A percentile compares a stretch with the other conserved stretches of the same genome.
These are phyloP conservation scores for Vanessa atalanta DNA, from an alignment of 1,140 invertebrate genomes.

Conservation along the genomic window DNA sequence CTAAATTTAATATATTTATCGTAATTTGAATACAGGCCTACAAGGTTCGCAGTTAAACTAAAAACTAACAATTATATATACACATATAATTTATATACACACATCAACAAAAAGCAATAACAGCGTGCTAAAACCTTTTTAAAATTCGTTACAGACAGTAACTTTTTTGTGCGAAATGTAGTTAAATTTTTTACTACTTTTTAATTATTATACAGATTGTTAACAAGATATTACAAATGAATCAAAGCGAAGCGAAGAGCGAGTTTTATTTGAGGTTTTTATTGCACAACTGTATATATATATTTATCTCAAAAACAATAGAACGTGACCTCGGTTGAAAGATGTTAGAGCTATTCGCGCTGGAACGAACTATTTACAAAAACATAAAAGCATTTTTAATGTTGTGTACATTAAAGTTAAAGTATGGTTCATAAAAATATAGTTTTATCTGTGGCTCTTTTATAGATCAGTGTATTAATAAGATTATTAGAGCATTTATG, in stretches of 20 bases:
- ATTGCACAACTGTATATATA: constrained; percentile 9
- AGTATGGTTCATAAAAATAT: constrained; percentile 1
- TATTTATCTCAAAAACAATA: constrained; percentile 31
- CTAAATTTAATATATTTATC: too few relatives aligned
- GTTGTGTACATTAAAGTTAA: constrained; percentile 22
- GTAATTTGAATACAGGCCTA: too few relatives aligned
- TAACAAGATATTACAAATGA: constrained; percentile 1
- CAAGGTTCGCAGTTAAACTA: too few relatives aligned
- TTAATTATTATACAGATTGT: constrained; percentile 1
- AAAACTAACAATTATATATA: too few relatives aligned
- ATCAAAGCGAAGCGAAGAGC: not conserved
- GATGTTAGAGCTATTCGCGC: constrained; percentile 28
- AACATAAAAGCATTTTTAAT: constrained; percentile 36
- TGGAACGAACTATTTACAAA: constrained; percentile 29
- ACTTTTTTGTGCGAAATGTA: too few relatives aligned
- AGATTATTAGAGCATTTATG: not conserved
- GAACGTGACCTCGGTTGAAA: constrained; percentile 31
- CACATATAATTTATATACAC: too few relatives aligned
- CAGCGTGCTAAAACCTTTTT: too few relatives aligned
- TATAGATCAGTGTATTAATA: not conserved
- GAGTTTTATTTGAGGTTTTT: constrained; percentile 4
- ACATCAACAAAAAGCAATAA: too few relatives aligned
- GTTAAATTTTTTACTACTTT: too few relatives aligned
- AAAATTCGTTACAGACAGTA: too few relatives aligned
- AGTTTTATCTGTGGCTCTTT: constrained; percentile 18